Conservation (phyloP, 2,888 invertebrate species). For the Endotricha flammealis region DNA sequence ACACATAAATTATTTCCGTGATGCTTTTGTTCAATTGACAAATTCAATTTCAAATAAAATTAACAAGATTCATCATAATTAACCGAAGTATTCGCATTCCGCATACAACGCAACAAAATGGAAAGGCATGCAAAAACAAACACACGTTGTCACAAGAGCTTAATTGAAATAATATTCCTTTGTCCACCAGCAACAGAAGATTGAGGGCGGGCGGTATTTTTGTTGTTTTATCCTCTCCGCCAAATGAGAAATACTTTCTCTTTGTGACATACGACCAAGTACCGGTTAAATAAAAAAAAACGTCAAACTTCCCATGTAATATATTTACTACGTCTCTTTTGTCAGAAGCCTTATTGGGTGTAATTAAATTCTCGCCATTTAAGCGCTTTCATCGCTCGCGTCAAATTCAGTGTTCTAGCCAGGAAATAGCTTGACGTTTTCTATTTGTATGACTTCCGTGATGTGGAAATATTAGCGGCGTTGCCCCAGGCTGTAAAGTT, state of each 20-base stretch:
- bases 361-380: conserved; percentile 4
- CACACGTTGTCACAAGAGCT: conserved; percentile 40
- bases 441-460: neutral
- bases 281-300: conserved; percentile 28
- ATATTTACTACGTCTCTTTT: conserved; percentile 7
- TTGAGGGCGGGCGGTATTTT: conserved; percentile 53
- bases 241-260: conserved; percentile 69
- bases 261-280: conserved; percentile 56
- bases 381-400: neutral
- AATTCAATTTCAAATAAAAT: no score
- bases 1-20: no score
- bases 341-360: neutral
- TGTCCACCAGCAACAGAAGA: conserved; percentile 57
- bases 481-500: no score
- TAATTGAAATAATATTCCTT: conserved; percentile 71
- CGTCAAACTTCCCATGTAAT: conserved; percentile 4
- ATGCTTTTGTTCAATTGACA: no score
- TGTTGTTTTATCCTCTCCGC: conserved; percentile 53
- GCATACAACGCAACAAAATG: no score
- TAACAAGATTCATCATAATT: no score
- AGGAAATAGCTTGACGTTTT: no score
- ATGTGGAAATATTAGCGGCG: no score
- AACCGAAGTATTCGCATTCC: no score
- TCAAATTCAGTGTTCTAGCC: neutral
- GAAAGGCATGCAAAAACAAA: conserved; percentile 21